These are phyloP conservation scores for Eupristina koningsbergeri DNA, from an alignment of 1,140 invertebrate genomes.

Conservation along the genomic window DNA sequence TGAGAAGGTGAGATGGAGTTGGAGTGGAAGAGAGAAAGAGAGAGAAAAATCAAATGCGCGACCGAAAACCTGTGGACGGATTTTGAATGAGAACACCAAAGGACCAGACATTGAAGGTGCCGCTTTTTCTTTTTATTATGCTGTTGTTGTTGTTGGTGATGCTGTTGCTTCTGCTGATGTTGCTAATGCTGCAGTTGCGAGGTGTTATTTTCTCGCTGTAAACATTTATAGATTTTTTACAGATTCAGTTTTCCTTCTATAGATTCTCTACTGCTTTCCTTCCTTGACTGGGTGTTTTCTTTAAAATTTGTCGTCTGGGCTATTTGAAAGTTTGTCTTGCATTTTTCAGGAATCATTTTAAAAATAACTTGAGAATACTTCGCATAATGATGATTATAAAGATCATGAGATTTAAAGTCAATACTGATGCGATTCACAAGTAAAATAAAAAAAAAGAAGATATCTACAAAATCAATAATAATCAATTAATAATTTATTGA, in stretches of 20 bases:
- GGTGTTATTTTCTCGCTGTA: not conserved
- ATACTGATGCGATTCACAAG: too few relatives aligned
- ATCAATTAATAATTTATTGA: not conserved
- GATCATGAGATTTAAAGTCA: too few relatives aligned
- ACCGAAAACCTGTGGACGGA: slow-evolving; percentile 42
- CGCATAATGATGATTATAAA: not conserved
- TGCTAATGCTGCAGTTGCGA: not conserved
- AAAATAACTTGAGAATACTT: not conserved
- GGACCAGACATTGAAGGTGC: slow-evolving; percentile 45
- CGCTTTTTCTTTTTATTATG: slow-evolving; percentile 28
- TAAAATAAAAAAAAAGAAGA: too few relatives aligned
- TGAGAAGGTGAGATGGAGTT: not conserved
- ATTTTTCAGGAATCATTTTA: not conserved
- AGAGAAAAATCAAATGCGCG: slow-evolving; percentile 25
- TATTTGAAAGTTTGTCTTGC: not conserved
- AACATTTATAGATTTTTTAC: slow-evolving; percentile 14
- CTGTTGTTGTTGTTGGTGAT: not conserved
- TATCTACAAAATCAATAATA: not conserved
- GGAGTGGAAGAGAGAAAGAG: not conserved
- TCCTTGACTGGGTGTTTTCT: not conserved
- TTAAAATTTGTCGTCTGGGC: not conserved
- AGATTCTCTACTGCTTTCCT: not conserved
- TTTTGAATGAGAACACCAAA: slow-evolving; percentile 48
- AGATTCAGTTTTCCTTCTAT: slow-evolving; percentile 6
- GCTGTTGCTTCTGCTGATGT: not conserved